Percentiles rank a stretch among this genome's conserved stretches.
phyloP scores from a whole-genome alignment of 2,888 invertebrate species.

The Bhutanitis thaidina region DNA sequence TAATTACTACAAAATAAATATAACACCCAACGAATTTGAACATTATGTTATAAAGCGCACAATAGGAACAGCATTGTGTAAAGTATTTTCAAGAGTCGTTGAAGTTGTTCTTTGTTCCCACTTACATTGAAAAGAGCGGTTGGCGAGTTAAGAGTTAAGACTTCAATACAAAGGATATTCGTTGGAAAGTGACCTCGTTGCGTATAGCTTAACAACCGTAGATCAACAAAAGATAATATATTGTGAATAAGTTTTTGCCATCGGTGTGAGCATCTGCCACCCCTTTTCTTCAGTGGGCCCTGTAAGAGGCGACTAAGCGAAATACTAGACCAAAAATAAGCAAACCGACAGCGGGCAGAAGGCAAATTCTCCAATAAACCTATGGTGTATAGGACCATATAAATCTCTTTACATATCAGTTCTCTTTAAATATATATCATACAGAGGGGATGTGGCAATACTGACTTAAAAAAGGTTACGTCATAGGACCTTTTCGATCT shows the following conservation, averaged over 20 bases:
- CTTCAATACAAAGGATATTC: conserved; percentile 10
- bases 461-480: too few relatives aligned
- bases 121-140: conserved; percentile 15
- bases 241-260: neutral
- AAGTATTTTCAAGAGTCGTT: conserved; percentile 16
- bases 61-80: conserved; percentile 10
- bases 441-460: too few relatives aligned
- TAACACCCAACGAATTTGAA: neutral
- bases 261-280: too few relatives aligned
- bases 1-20: neutral
- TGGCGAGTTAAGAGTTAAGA: conserved; percentile 11
- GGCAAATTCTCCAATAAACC: too few relatives aligned
- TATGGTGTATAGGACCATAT: too few relatives aligned
- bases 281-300: too few relatives aligned
- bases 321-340: too few relatives aligned
- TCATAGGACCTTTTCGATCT: too few relatives aligned
- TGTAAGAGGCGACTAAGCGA: too few relatives aligned
- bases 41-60: neutral
- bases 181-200: conserved; percentile 16
- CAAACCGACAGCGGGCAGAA: too few relatives aligned
- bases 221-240: conserved; percentile 2
- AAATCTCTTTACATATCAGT: too few relatives aligned
- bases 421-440: too few relatives aligned
- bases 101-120: conserved; percentile 19
- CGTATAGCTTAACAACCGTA: conserved; percentile 5